These are phyloP conservation scores for Pantherophis vulpinus DNA, from an alignment of 2,797 vertebrate species.

Conservation along the genomic window DNA sequence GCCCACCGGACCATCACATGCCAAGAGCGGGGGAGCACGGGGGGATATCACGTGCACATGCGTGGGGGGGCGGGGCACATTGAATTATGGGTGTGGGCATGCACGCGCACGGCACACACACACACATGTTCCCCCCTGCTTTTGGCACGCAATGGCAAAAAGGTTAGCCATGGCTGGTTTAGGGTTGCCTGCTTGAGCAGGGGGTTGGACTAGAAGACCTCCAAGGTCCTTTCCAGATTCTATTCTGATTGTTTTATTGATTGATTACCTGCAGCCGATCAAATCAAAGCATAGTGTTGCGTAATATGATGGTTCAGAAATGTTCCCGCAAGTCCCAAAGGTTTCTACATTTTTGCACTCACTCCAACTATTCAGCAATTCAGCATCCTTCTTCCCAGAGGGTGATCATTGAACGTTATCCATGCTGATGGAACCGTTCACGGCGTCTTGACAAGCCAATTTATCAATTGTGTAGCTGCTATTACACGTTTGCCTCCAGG, in stretches of 20 bases:
- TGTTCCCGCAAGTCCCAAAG: background rate
- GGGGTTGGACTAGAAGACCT: background rate
- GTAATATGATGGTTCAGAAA: background rate
- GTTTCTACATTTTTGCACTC: background rate
- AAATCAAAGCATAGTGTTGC: background rate
- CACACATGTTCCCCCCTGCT: no score
- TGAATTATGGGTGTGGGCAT: no score
- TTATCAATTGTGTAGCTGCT: background rate
- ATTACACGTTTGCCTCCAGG: background rate
- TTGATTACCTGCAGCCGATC: background rate
- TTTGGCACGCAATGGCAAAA: no score
- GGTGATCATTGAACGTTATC: background rate
- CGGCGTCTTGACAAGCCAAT: background rate
- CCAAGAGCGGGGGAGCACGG: fast-evolving
- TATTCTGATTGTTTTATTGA: background rate
- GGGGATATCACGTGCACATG: no score
- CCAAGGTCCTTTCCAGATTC: background rate
- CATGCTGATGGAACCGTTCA: conserved; percentile 12
- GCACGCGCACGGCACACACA: no score
- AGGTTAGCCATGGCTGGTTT: no score
- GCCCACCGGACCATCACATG: no score
- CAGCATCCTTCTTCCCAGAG: background rate
- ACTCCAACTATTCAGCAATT: background rate
- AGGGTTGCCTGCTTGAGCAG: background rate
- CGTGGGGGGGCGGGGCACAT: no score